Percentiles rank a stretch among this genome's conserved stretches.
Conservation (phyloP, 2,888 invertebrate species). For the Drosophila atripex region DNA sequence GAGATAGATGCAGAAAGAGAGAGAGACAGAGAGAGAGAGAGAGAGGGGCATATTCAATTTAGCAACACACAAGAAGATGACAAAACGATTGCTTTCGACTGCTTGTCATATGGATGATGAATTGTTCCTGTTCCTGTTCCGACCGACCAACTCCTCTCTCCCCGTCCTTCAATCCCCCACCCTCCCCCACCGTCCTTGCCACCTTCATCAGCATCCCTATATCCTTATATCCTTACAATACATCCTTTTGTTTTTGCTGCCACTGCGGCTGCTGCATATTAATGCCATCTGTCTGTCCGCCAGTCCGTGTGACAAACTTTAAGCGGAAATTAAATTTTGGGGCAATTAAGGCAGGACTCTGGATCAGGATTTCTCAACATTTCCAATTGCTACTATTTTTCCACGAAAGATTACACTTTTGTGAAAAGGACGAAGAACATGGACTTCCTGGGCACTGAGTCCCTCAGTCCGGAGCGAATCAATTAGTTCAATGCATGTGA, state of each 20-base stretch:
- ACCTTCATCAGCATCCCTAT: constrained; percentile 10
- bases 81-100: constrained; percentile 84
- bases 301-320: constrained; percentile 57
- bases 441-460: no score
- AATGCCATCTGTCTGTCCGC: constrained; percentile 44
- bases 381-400: neutral
- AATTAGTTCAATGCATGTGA: constrained; percentile 77
- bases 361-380: neutral
- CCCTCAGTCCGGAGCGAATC: constrained; percentile 50
- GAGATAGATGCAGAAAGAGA: neutral
- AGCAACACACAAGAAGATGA: constrained; percentile 83
- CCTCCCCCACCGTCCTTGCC: constrained; percentile 8
- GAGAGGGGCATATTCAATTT: constrained; percentile 81
- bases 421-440: neutral
- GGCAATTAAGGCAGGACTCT: constrained; percentile 60
- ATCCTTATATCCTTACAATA: constrained; percentile 32
- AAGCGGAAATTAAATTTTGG: constrained; percentile 75
- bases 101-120: constrained; percentile 79
- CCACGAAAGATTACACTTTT: neutral
- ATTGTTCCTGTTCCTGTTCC: constrained; percentile 79
- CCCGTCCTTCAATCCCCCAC: constrained; percentile 7
- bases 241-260: constrained; percentile 47
- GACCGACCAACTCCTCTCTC: constrained; percentile 25
- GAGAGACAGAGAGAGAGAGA: constrained; percentile 5
- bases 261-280: constrained; percentile 65